Evolutionary conservation across 2,888 invertebrate genomes (phyloP).

Genomic region (Harmothoe impar): DNA sequence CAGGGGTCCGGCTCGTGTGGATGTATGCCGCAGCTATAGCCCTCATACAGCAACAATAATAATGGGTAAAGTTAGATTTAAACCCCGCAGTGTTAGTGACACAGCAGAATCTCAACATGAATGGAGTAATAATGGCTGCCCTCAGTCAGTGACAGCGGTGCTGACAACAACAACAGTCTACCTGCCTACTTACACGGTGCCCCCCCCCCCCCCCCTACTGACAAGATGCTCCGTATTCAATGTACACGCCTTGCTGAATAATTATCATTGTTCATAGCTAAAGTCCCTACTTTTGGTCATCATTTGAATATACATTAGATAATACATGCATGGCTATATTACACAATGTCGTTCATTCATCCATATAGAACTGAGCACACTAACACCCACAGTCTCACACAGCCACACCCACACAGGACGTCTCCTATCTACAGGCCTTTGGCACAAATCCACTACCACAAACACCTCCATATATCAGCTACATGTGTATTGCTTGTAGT

Average conservation of each 20-base stretch:
- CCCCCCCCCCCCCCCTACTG: neutral
- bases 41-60: neutral
- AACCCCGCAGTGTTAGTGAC: constrained; percentile 8
- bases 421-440: neutral
- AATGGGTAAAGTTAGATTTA: constrained; percentile 8
- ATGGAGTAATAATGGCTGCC: neutral
- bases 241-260: neutral
- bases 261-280: neutral
- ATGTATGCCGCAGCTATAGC: neutral
- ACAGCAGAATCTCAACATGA: constrained; percentile 46
- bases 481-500: constrained; percentile 7
- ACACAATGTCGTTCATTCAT: neutral
- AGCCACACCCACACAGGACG: neutral
- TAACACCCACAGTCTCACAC: neutral
- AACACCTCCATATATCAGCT: neutral
- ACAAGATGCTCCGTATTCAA: neutral
- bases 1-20: constrained; percentile 18
- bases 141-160: neutral
- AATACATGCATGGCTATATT: neutral
- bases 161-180: constrained; percentile 37
- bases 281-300: constrained; percentile 2
- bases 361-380: neutral
- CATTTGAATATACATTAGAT: constrained; percentile 19
- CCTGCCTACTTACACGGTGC: neutral
- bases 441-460: constrained; percentile 34